Evolutionary conservation across 1,140 invertebrate genomes (phyloP), one percentile per base, ranked within the genome.

Genomic region (Eriosoma lanigerum): DNA sequence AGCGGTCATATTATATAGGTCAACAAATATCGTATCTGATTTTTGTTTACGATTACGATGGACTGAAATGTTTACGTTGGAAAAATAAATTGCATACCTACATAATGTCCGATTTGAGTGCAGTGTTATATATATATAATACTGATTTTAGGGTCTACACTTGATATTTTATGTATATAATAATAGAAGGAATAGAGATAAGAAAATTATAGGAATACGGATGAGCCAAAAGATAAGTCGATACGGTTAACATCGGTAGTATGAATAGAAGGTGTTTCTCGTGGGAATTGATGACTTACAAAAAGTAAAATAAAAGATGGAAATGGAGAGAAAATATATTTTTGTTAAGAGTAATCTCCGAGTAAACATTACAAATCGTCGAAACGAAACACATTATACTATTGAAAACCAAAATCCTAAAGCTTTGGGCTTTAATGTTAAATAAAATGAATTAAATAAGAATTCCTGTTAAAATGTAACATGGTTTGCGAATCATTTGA

Each of bases 271-370:
- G 19, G 62, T 44, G 32, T 64, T 64, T 64, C 62, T 44, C 32
- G 10, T 64, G 62, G 62, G 62, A 64, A 64, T 64, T 44, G 62
- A 64, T 12, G 32, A 64, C 29, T 64, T 64, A 38, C 38, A 64
- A 64, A 64, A 64, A 64, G 62, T 64, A 2, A 64, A 64, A 64
- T 64, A 64, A 38, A 64, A 64, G 17, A 64, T 64, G 32, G n/a
- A 10, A 64, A 21, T 13, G 5, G 19, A 64, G 29, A 32, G 19
- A n/a, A 38, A 38, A 21, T 29, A 64, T 64, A 64, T 38, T 64
- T 38, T 64, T 21, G 19, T 1, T 13, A n/a, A 29, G 29, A n/a
- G 32, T 38, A 38, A 38, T 38, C 17, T 4, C 38, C 17, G 2
- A 32, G 29, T 38, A 64, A 44, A 15, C 19, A 64, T 64, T 44